phyloP scores from a whole-genome alignment of 2,888 invertebrate species.

The Ernsta delagoae region DNA sequence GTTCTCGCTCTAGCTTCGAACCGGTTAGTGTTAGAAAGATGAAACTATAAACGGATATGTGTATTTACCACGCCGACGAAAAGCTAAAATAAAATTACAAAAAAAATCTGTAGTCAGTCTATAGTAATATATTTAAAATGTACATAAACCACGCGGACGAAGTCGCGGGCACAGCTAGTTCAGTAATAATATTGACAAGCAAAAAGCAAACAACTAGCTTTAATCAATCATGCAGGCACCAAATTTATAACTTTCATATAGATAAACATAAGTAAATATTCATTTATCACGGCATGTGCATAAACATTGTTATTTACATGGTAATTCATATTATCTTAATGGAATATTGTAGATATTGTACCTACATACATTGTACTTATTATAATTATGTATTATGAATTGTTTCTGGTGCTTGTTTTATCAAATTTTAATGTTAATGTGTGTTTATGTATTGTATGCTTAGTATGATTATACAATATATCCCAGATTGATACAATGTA shows the following conservation, averaged over 20 bases:
- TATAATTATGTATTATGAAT: not conserved
- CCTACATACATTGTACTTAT: no score
- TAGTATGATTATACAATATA: not conserved
- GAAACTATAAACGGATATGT: no score
- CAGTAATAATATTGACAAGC: no score
- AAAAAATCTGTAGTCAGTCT: no score
- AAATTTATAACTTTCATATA: conserved; percentile 20
- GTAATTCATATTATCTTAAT: conserved; percentile 17
- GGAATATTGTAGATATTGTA: not conserved
- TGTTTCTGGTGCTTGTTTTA: not conserved
- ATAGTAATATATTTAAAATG: no score
- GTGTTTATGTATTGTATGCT: not conserved
- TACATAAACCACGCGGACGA: no score
- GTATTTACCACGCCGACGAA: no score
- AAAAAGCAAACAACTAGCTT: no score
- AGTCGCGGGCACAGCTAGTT: no score
- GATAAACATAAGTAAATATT: conserved; percentile 8
- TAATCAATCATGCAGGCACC: not conserved
- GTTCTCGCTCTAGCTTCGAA: no score
- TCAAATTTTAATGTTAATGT: not conserved
- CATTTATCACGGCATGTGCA: conserved; percentile 14
- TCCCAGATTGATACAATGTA: not conserved
- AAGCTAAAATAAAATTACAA: no score
- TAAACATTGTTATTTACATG: conserved; percentile 20
- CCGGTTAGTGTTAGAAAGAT: no score